Conservation (phyloP, 2,888 invertebrate species). For the Aleiodes leptofemur region DNA sequence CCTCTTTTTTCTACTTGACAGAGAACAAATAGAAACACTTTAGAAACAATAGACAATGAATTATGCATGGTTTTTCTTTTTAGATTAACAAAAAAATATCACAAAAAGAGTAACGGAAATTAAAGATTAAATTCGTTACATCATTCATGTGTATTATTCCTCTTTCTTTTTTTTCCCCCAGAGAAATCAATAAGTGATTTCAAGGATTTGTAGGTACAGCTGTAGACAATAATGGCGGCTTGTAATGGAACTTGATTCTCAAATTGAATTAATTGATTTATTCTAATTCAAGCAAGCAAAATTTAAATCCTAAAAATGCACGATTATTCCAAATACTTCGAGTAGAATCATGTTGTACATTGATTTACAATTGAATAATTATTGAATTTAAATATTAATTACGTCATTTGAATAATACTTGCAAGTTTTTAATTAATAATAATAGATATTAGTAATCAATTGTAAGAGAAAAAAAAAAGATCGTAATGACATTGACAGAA, state of each 20-base stretch:
- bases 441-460: background rate
- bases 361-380: background rate
- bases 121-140: slow-evolving; percentile 2
- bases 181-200: slow-evolving; percentile 7
- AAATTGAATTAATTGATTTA: background rate
- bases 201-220: background rate
- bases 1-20: too few relatives aligned
- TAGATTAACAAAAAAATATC: background rate
- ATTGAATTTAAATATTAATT: background rate
- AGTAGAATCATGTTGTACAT: too few relatives aligned
- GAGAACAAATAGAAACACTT: too few relatives aligned
- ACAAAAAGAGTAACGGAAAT: background rate
- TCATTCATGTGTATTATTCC: slow-evolving; percentile 1
- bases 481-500: slow-evolving; percentile 20
- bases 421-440: background rate
- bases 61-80: too few relatives aligned
- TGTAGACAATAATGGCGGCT: background rate
- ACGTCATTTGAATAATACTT: background rate
- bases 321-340: background rate
- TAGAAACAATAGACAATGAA: too few relatives aligned
- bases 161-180: background rate
- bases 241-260: background rate
- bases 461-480: slow-evolving; percentile 24
- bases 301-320: background rate
- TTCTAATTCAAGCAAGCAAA: too few relatives aligned